A percentile compares a stretch with the other conserved stretches of the same genome.
Evolutionary conservation across 2,113 vertebrate genomes (phyloP).

Genomic region (Podiceps cristatus): DNA sequence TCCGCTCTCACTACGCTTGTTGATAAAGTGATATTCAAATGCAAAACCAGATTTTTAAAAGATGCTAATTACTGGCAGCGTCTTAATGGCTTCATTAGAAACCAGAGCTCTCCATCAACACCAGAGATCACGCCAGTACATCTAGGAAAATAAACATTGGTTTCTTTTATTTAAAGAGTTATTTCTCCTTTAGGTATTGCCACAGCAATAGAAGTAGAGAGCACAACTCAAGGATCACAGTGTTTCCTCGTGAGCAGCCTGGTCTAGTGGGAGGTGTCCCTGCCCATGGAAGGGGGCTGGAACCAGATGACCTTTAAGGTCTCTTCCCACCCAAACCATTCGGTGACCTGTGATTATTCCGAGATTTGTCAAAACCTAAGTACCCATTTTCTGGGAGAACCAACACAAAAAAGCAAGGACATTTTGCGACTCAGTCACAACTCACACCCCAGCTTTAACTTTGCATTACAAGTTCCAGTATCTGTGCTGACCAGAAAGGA

Average conservation of each 20-base stretch:
- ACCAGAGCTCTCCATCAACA: not conserved
- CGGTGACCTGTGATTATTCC: too few species aligned
- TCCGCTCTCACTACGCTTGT: not conserved
- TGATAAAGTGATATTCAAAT: not conserved
- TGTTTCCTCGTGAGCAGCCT: not conserved
- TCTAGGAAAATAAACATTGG: not conserved
- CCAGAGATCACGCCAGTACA: not conserved
- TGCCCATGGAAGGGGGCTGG: too few species aligned
- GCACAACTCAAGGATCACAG: not conserved
- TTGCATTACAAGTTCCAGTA: not conserved
- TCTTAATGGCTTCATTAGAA: not conserved
- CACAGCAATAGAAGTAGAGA: not conserved
- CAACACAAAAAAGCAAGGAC: not conserved
- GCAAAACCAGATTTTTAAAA: not conserved
- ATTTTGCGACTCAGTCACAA: not conserved
- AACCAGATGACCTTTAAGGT: too few species aligned
- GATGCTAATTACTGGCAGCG: not conserved
- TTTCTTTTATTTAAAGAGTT: not conserved
- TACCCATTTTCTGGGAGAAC: not conserved
- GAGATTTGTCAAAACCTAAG: not conserved
- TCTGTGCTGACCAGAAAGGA: not conserved
- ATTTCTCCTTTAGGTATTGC: not conserved
- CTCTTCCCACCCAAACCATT: too few species aligned
- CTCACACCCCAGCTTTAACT: not conserved
- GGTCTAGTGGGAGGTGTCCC: too few species aligned